Evolutionary conservation across 2,888 invertebrate genomes (phyloP), one percentile per base, ranked within the genome.

Genomic region (Pelosia muscerda): DNA sequence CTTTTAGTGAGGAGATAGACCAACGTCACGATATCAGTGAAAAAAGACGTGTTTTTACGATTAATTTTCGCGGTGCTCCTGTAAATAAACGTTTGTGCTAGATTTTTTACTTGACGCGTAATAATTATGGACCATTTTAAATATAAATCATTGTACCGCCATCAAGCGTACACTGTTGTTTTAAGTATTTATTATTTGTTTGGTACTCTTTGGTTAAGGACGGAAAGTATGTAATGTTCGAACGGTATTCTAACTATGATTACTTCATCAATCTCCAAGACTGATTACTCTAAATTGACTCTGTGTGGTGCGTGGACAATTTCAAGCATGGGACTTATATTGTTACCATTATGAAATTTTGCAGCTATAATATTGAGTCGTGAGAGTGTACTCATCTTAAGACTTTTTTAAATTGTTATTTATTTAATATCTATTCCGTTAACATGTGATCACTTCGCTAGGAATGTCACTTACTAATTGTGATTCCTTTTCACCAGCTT

Each of bases 221-320:
- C 75, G 82, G 76, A 81, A 83, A 78, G 74, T 79, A 77, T 66
- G 69, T 42, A 69, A 72, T 76, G 67, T 68, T 63, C 63, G 38
- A 53, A 70, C 70, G 76, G 77, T 83, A 78, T 88, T 85, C 70
- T 82, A 75, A 73, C 79, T 86, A 84, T 86, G 84, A 86, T 83
- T 85, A 77, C 88, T 87, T 88, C 88, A 89, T 90, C 90, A 90
- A 90, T 84, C 89, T 89, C 84, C 88, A 95, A 94, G 95, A 95
- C 95, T 95, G 95, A 95, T 92, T 92, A 90, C 90, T 90, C 93
- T 92, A 93, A 95, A 94, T 94, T 93, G 85, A 88, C 87, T 86
- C 83, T 75, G 71, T 72, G 64, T 59, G 68, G 28, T 73, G 60
- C 53, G 49, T 73, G 69, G 63, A 71, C 72, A 65, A 69, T 81